Conservation (phyloP, 1,140 invertebrate genomes). For the Scaptodrosophila lebanonensis region DNA sequence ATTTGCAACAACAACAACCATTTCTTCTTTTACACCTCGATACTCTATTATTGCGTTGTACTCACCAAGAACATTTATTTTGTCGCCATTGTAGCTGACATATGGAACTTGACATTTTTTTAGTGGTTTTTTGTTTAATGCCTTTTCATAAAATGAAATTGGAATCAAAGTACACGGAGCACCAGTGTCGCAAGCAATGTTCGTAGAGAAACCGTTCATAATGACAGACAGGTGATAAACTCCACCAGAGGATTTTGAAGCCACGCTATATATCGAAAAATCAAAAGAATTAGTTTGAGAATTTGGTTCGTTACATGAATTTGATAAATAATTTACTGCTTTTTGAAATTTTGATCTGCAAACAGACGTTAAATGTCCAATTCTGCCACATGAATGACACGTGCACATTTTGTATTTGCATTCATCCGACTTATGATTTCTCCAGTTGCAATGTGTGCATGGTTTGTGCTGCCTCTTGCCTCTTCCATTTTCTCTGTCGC, state of each 20-base stretch:
- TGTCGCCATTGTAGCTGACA: not conserved
- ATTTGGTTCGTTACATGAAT: not conserved
- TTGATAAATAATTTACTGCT: slow-evolving; percentile 7
- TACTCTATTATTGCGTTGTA: slow-evolving; percentile 13
- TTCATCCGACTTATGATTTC: too few species aligned
- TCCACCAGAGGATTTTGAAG: slow-evolving; percentile 6
- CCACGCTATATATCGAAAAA: slow-evolving; percentile 8
- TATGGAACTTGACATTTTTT: not conserved
- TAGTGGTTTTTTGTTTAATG: too few species aligned
- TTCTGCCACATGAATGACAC: slow-evolving; percentile 5
- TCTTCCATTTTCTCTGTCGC: not conserved
- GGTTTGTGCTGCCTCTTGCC: not conserved
- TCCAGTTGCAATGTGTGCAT: too few species aligned
- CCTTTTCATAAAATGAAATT: not conserved
- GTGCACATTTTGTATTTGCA: too few species aligned
- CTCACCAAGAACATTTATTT: slow-evolving; percentile 13
- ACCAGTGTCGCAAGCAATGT: too few species aligned
- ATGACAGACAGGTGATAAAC: too few species aligned
- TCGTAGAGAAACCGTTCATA: too few species aligned
- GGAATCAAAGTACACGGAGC: slow-evolving; percentile 1
- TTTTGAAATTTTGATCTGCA: too few species aligned
- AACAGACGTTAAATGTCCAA: slow-evolving; percentile 8
- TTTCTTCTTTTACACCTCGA: slow-evolving; percentile 2
- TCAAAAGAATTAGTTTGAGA: slow-evolving; percentile 5
- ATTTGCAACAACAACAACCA: slow-evolving; percentile 15